Percentiles rank a stretch among this genome's conserved stretches.
Evolutionary conservation across 2,797 vertebrate species (phyloP).

Genomic region (Anabas testudineus): DNA sequence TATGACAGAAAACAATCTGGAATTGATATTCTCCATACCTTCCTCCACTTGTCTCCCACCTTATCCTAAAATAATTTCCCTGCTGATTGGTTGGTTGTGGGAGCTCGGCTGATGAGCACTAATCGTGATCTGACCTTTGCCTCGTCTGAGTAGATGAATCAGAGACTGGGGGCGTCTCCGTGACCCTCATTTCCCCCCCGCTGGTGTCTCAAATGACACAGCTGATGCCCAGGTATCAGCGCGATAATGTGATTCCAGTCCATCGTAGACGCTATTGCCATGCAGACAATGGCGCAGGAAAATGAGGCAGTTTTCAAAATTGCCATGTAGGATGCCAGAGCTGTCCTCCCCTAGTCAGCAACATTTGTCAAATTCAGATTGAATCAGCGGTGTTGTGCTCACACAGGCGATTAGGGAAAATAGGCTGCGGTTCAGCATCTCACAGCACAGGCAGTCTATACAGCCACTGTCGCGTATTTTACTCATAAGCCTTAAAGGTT

Average conservation of each 20-base stretch:
- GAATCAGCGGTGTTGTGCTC: constrained; percentile 71
- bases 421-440: constrained; percentile 49
- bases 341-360: constrained; percentile 67
- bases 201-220: constrained; percentile 45
- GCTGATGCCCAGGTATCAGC: constrained; percentile 75
- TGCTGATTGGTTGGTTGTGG: constrained; percentile 45
- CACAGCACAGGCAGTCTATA: constrained; percentile 34
- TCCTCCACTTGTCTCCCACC: constrained; percentile 30
- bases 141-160: constrained; percentile 66
- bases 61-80: constrained; percentile 44
- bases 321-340: constrained; percentile 68
- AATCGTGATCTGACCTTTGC: constrained; percentile 64
- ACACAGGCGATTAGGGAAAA: constrained; percentile 64
- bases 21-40: constrained; percentile 37
- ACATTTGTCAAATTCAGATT: constrained; percentile 76
- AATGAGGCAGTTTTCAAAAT: constrained; percentile 76
- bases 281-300: constrained; percentile 70
- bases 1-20: constrained; percentile 1
- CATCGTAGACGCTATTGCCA: constrained; percentile 65
- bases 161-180: constrained; percentile 35
- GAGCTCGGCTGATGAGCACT: constrained; percentile 56
- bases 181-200: constrained; percentile 74
- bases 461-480: constrained; percentile 39
- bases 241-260: constrained; percentile 72
- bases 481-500: constrained; percentile 63